Base-by-base conservation (phyloP, 2,113 vertebrate genomes). In the Columba janthina region DNA sequence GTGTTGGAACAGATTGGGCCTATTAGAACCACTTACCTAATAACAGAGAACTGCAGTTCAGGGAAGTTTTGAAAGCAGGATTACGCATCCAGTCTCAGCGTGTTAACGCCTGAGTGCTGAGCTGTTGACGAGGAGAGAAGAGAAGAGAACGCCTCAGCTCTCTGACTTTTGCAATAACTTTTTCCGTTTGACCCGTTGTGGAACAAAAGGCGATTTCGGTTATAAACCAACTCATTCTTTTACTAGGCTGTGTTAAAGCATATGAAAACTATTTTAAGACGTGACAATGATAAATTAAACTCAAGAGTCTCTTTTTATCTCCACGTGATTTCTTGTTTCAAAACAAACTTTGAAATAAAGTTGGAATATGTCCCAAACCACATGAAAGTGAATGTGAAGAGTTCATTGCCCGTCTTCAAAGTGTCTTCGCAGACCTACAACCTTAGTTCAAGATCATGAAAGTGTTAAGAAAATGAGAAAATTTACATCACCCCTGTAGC, bases 361-460 rank as follows among this genome's bases (percentile, higher is more conserved):
- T 29, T 96, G 93, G 78, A 89, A 8, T 73, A 38, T 42, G 29
- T 85, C 36, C 62, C 88, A 96, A 79, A 74, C 85, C 91, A 83
- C 91, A 60, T 46, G 42, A 93, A 91, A 85, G 78, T 26, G 46
- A 71, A 31, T 31, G 15, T 51, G 48, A 70, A 74, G 67, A 51
- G n/a, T 77, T 89, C 34, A 3, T 36, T 82, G 17, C 53, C 53
- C 91, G 56, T 87, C 77, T 78, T 78, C 67, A 61, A 69, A 91
- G 48, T 34, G 11, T 36, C 81, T 92, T 51, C 10, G 9, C 31
- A 75, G n/a, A 92, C 11, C n/a, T n/a, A n/a, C 31, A 64, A n/a
- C 21, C n/a, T 84, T 42, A 67, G 36, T 50, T 94, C 64, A 67
- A 51, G 54, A 24, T 69, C 17, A 32, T 72, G 40, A 26, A 51